Percentiles rank a stretch among this genome's conserved stretches.
phyloP scores from a whole-genome alignment of 2,797 vertebrate species.

The Distichodus sexfasciatus region DNA sequence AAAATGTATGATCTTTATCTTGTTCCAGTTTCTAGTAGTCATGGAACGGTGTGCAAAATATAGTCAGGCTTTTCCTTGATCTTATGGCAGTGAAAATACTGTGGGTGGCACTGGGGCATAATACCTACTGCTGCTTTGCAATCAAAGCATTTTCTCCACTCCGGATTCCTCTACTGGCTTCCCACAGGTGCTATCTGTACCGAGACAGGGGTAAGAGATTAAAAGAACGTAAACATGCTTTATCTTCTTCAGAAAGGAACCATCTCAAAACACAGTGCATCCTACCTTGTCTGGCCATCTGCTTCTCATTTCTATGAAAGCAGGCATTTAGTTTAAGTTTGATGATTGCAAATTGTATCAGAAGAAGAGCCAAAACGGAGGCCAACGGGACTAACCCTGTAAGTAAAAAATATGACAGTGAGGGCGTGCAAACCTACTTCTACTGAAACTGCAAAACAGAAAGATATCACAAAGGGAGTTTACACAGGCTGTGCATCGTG shows the following conservation, averaged over 20 bases:
- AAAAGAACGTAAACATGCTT: background rate
- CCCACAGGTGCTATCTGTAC: conserved; percentile 56
- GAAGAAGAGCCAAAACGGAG: conserved; percentile 48
- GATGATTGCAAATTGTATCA: conserved; percentile 52
- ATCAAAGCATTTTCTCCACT: conserved; percentile 36
- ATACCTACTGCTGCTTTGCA: conserved; percentile 30
- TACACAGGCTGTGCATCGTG: conserved; percentile 27
- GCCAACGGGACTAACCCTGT: conserved; percentile 26
- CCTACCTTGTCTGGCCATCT: conserved; percentile 53
- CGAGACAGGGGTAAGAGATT: conserved; percentile 22
- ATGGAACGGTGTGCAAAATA: background rate
- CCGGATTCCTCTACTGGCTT: conserved; percentile 73
- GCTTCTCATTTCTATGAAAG: conserved; percentile 12
- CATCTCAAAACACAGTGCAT: background rate
- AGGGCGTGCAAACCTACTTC: no score
- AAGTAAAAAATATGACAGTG: no score
- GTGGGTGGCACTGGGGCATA: background rate
- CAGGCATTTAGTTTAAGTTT: conserved; percentile 42
- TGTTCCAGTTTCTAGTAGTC: conserved; percentile 19
- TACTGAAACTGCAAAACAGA: no score
- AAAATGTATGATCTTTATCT: background rate
- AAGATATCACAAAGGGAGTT: background rate
- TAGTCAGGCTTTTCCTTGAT: background rate
- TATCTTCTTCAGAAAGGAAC: background rate
- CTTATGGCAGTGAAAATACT: background rate